Evolutionary conservation across 2,888 invertebrate species (phyloP), one percentile per base, ranked within the genome.

Genomic region (Lumbricus terrestris): DNA sequence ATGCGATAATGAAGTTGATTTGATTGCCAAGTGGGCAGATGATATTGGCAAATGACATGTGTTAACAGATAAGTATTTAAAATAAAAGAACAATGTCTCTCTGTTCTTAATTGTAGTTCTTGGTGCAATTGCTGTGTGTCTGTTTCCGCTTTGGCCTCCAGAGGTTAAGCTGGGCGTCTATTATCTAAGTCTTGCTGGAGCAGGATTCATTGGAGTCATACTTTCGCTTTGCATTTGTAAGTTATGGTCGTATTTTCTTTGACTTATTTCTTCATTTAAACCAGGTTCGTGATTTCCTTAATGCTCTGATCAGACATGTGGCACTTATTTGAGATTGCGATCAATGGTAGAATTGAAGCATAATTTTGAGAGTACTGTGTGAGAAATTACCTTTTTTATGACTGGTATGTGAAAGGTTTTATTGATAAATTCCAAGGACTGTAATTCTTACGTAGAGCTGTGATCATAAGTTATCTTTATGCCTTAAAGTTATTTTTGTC

Each of bases 111-210:
- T 69, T 69, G 69, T 85, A 95, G 98, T 99, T 47, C 95, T 99
- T 90, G 99, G 98, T 37, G 98, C 98, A 47, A 98, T 99, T 93
- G 97, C 97, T 29, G 97, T 99, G 82, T 99, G 99, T 95, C 96
- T 99, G 94, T 99, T 99, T 96, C 99, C 99, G n/a, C 96, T 99
- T 90, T 99, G 99, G 99, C 99, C 99, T 0, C 97, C 97, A 90
- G 97, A 97, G 93, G 97, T 99, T 93, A 93, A 95, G 93, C 96
- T 97, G 95, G 98, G 98, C 92, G 99, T 99, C 29, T 99, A 99
- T 96, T 99, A 99, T 95, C 95, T 99, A 92, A 98, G 98, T 94
- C 96, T 99, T 92, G 97, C 97, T 0, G 99, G 98, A 0, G 98
- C 98, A 47, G 98, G 97, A 16, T 98, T 99, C 96, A 96, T 99